These are phyloP conservation scores for Zootoca vivipara DNA, from an alignment of 2,113 vertebrate species.

Conservation along the genomic window DNA sequence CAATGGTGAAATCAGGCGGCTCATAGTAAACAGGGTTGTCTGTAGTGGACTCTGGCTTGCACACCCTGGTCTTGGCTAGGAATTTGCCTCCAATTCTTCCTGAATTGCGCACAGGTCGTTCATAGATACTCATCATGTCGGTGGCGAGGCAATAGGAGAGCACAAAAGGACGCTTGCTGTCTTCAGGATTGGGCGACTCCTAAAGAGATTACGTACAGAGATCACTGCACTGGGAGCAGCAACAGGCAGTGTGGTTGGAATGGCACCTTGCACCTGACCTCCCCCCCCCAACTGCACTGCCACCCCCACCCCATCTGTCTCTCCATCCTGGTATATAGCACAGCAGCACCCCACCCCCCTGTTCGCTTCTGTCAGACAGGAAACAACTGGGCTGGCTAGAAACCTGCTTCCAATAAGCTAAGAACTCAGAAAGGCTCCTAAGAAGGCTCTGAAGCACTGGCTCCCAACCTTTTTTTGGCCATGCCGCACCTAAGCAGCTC, in stretches of 20 bases:
- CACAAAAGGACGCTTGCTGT: conserved; percentile 84
- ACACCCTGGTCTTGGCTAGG: conserved; percentile 80
- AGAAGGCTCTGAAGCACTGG: too few species aligned
- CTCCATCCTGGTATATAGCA: not conserved
- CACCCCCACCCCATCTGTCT: too few species aligned
- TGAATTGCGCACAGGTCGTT: conserved; percentile 83
- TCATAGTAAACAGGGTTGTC: conserved; percentile 85
- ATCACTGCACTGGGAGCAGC: not conserved
- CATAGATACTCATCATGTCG: conserved; percentile 90
- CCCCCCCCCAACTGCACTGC: too few species aligned
- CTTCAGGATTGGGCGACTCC: conserved; percentile 84
- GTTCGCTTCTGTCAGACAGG: not conserved
- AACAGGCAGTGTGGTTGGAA: not conserved
- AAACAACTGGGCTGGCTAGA: not conserved
- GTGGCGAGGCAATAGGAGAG: conserved; percentile 86
- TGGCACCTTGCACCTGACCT: too few species aligned
- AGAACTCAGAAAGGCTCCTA: not conserved
- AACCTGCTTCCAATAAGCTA: not conserved
- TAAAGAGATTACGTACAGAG: conserved; percentile 56
- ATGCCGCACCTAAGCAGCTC: too few species aligned
- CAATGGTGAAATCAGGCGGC: conserved; percentile 88
- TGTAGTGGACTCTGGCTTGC: conserved; percentile 79
- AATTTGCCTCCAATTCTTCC: conserved; percentile 89
- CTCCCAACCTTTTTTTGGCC: too few species aligned
- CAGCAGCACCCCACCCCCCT: too few species aligned